Percentiles rank a stretch among this genome's conserved stretches.
Evolutionary conservation across 2,888 invertebrate genomes (phyloP).

Genomic region (Hedychridium roseum): DNA sequence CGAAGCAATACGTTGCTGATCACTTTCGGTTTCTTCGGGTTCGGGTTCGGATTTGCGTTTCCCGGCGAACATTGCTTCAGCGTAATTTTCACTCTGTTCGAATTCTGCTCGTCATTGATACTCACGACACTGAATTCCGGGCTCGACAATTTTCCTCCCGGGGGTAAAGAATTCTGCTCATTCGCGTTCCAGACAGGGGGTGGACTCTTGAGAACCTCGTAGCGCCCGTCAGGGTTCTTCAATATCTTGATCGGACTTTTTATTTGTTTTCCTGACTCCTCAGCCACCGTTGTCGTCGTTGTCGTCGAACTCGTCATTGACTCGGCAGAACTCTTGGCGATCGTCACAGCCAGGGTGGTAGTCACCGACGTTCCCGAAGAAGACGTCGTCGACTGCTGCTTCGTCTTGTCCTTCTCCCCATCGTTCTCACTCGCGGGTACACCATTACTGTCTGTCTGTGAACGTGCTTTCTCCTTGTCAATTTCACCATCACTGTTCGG

Average conservation of each 20-base stretch:
- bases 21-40: constrained; percentile 48
- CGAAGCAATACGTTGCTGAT: constrained; percentile 50
- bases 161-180: constrained; percentile 11
- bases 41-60: constrained; percentile 8
- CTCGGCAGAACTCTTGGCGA: background rate
- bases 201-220: constrained; percentile 44
- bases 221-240: constrained; percentile 52
- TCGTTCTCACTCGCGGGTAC: background rate
- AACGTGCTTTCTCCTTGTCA: constrained; percentile 3
- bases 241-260: constrained; percentile 55
- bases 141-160: constrained; percentile 28
- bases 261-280: constrained; percentile 32
- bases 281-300: background rate
- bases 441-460: background rate
- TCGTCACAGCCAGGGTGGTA: constrained; percentile 1
- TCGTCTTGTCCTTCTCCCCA: background rate
- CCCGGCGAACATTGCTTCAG: constrained; percentile 51
- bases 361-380: background rate
- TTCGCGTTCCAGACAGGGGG: constrained; percentile 14
- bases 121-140: constrained; percentile 56
- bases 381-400: background rate
- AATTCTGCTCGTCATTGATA: constrained; percentile 47
- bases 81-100: constrained; percentile 53
- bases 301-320: constrained; percentile 1
- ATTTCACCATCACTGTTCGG: constrained; percentile 6